Evolutionary conservation across 2,888 invertebrate genomes (phyloP).

Genomic region (Eristalinus aeneus): DNA sequence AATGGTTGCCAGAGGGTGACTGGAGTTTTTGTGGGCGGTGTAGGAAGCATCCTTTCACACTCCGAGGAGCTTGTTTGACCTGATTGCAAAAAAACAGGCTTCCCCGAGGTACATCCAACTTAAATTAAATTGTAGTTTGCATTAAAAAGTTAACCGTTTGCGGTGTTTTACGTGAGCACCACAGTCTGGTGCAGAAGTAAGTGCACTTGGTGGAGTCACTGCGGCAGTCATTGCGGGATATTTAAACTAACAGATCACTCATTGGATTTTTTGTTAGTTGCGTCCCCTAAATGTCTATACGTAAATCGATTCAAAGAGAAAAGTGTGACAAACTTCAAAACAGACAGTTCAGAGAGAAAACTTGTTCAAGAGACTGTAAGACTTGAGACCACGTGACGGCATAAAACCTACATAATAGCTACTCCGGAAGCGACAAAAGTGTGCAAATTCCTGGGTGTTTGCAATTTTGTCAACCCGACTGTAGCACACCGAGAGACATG

Average conservation of each 20-base stretch:
- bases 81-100: neutral
- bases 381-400: no score
- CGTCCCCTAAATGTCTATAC: no score
- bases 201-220: neutral
- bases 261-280: no score
- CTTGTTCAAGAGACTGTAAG: no score
- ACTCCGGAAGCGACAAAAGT: no score
- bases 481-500: neutral
- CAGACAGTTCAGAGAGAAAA: no score
- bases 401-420: no score
- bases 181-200: neutral
- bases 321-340: no score
- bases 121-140: slow-evolving; percentile 80
- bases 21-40: neutral
- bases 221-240: no score
- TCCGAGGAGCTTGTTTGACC: neutral
- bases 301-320: no score
- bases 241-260: no score
- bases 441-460: no score
- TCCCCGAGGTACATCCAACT: slow-evolving; percentile 77
- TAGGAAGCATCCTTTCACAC: neutral
- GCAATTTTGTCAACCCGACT: neutral
- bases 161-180: neutral
- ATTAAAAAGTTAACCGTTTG: slow-evolving; percentile 77
- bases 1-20: neutral